Percentiles rank a stretch among this genome's conserved stretches.
Evolutionary conservation across 2,113 vertebrate species (phyloP).

Genomic region (Cisticola juncidis): DNA sequence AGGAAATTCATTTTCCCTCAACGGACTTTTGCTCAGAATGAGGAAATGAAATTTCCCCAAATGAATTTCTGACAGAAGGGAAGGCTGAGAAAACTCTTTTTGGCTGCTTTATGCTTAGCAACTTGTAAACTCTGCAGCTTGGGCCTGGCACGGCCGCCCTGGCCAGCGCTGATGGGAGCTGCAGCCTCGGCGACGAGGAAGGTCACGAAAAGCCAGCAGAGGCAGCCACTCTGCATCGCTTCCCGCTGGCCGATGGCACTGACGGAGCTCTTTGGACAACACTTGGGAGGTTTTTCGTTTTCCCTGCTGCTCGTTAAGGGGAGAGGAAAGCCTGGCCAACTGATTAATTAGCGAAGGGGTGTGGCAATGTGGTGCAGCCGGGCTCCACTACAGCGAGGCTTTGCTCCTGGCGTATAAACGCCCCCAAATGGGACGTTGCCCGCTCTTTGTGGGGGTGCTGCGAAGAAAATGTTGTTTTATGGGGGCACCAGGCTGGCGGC

Average conservation of each 20-base stretch:
- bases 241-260: not conserved
- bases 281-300: not conserved
- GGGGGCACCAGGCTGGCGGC: fast-evolving
- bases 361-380: fast-evolving
- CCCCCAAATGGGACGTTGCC: fast-evolving
- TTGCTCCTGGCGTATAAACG: not conserved
- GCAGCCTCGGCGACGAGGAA: fast-evolving
- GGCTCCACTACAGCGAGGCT: not conserved
- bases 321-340: not conserved
- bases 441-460: fast-evolving
- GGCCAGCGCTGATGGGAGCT: fast-evolving
- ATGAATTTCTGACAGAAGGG: not conserved
- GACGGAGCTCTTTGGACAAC: fast-evolving
- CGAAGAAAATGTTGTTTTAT: fast-evolving
- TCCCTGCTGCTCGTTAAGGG: not conserved
- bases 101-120: not conserved
- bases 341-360: not conserved
- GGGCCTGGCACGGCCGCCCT: fast-evolving
- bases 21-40: not conserved
- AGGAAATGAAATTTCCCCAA: not conserved
- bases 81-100: not conserved
- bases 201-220: not conserved
- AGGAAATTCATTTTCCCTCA: not conserved
- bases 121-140: not conserved
- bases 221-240: fast-evolving